A percentile compares a stretch with the other conserved stretches of the same genome.
phyloP scores from a whole-genome alignment of 2,888 invertebrate species.

The Eurytoma adleriae region DNA sequence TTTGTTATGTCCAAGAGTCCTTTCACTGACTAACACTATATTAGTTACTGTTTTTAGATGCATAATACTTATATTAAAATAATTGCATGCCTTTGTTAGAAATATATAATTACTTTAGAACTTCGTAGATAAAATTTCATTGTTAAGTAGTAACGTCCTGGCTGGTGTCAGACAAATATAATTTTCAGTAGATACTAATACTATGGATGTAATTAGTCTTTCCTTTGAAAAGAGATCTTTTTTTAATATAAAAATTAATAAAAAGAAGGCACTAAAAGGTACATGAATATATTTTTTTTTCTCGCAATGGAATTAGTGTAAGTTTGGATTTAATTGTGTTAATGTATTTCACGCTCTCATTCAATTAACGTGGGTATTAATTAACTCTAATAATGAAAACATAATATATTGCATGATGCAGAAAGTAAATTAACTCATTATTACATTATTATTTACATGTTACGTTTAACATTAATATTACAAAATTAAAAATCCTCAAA shows the following conservation, averaged over 20 bases:
- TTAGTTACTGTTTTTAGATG: no score
- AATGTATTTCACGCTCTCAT: conserved; percentile 14
- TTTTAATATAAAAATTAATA: conserved; percentile 4
- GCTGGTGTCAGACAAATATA: background rate
- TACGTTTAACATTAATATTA: no score
- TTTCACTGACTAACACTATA: background rate
- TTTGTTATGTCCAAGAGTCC: no score
- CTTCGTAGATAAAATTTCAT: background rate
- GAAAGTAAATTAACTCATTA: background rate
- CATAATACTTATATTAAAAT: no score
- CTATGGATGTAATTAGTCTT: background rate
- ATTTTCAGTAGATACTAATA: background rate
- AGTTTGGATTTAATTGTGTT: background rate
- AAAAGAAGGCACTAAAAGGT: background rate
- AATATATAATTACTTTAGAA: background rate
- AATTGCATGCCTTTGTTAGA: background rate
- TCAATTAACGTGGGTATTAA: conserved; percentile 1
- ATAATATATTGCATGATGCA: background rate
- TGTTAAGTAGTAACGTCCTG: background rate
- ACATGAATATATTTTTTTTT: background rate
- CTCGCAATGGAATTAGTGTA: conserved; percentile 16
- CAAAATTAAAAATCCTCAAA: no score
- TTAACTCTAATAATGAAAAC: no score
- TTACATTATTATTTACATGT: no score
- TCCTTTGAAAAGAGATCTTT: background rate